Evolutionary conservation across 2,888 invertebrate species (phyloP).

Genomic region (Prostheceraeus crozeri): DNA sequence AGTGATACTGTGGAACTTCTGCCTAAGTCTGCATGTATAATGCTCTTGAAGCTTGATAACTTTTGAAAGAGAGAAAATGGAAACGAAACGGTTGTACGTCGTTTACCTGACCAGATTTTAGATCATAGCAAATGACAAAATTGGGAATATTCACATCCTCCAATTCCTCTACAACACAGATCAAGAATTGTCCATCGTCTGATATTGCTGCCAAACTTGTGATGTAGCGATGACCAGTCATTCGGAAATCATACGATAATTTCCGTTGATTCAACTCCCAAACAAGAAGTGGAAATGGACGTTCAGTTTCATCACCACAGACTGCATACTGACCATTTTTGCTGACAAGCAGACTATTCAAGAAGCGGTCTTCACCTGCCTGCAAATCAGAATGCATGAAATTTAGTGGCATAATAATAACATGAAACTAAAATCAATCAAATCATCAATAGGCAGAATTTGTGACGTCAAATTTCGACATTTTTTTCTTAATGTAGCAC

Average conservation of each 20-base stretch:
- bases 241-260: constrained; percentile 74
- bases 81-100: too few species aligned
- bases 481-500: too few species aligned
- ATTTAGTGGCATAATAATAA: too few species aligned
- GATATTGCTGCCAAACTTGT: constrained; percentile 76
- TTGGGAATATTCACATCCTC: too few species aligned
- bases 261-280: constrained; percentile 78
- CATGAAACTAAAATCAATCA: too few species aligned
- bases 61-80: too few species aligned
- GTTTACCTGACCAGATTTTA: constrained; percentile 79
- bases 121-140: constrained; percentile 80
- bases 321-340: constrained; percentile 78
- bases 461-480: too few species aligned
- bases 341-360: constrained; percentile 76
- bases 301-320: constrained; percentile 83
- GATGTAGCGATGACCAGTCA: constrained; percentile 79
- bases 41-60: too few species aligned
- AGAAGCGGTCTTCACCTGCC: constrained; percentile 78
- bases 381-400: too few species aligned
- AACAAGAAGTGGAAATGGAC: constrained; percentile 78
- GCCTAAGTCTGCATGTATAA: too few species aligned
- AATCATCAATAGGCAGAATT: too few species aligned
- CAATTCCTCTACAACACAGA: constrained; percentile 61
- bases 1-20: too few species aligned
- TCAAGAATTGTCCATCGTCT: constrained; percentile 67